These are phyloP conservation scores for Oreortyx pictus DNA, from an alignment of 2,797 vertebrate species.

Conservation along the genomic window DNA sequence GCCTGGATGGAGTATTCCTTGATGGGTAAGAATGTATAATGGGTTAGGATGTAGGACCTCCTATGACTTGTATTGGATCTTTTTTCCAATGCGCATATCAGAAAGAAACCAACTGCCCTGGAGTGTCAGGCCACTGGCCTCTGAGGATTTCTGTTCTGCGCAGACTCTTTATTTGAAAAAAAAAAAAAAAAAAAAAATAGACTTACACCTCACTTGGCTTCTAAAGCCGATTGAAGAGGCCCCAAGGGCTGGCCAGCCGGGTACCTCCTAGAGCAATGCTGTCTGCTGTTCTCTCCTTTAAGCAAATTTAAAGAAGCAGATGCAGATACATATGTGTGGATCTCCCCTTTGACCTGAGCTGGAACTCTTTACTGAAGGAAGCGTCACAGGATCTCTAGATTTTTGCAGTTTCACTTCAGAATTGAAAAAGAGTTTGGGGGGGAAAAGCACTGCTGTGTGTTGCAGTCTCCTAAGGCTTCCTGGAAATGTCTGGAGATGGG, in stretches of 20 bases:
- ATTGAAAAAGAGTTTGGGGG: neutral
- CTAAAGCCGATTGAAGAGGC: conserved; percentile 89
- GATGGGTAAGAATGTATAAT: neutral
- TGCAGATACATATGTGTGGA: neutral
- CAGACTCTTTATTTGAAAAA: conserved; percentile 85
- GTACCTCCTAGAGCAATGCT: conserved; percentile 77
- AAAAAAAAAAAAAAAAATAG: no score
- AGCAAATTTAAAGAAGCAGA: conserved; percentile 83
- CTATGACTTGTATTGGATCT: neutral
- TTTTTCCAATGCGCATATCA: conserved; percentile 66
- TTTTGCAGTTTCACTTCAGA: conserved; percentile 35
- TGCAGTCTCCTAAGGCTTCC: neutral
- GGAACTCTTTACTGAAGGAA: conserved; percentile 3
- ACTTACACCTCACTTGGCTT: conserved; percentile 92
- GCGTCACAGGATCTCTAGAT: conserved; percentile 1
- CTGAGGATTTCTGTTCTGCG: conserved; percentile 86
- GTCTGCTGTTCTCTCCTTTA: conserved; percentile 70
- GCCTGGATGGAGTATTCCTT: neutral
- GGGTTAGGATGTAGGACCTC: neutral
- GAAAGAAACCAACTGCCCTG: conserved; percentile 85
- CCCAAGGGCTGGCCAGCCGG: conserved; percentile 78
- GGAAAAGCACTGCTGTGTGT: neutral
- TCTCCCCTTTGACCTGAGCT: conserved; percentile 23
- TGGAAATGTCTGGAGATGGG: neutral
- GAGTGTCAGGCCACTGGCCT: conserved; percentile 85